Percentiles rank a stretch among this genome's conserved stretches.
phyloP scores from a whole-genome alignment of 2,113 vertebrate species.

The Macrotis lagotis region DNA sequence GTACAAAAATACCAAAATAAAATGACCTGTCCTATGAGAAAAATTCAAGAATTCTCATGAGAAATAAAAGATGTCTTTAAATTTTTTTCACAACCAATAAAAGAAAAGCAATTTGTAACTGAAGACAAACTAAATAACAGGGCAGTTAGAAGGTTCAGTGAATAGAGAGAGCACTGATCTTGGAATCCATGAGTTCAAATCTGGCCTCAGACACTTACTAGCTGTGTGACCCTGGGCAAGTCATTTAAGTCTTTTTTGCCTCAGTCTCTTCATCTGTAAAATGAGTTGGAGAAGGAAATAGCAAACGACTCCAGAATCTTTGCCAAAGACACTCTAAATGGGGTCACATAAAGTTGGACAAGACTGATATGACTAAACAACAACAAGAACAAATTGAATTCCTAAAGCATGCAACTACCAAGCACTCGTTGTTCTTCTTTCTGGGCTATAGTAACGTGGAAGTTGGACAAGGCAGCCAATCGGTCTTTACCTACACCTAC shows the following conservation, averaged over 20 bases:
- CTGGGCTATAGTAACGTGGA: neutral
- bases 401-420: neutral
- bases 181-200: neutral
- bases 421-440: neutral
- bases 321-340: neutral
- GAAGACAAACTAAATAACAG: neutral
- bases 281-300: neutral
- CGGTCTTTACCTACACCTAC: neutral
- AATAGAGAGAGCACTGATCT: neutral
- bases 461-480: neutral
- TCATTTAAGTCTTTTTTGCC: neutral
- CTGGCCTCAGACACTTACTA: neutral
- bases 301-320: neutral
- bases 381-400: neutral
- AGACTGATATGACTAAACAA: neutral
- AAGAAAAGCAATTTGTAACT: neutral
- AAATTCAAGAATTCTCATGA: neutral
- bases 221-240: neutral
- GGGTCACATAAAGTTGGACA: neutral
- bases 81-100: neutral
- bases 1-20: conserved; percentile 22
- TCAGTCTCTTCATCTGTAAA: neutral
- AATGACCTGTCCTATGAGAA: conserved; percentile 14
- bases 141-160: neutral
- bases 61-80: neutral